A percentile compares a stretch with the other conserved stretches of the same genome.
These are phyloP conservation scores for Calosoma granatense DNA, from an alignment of 1,140 invertebrate genomes.

Conservation along the genomic window DNA sequence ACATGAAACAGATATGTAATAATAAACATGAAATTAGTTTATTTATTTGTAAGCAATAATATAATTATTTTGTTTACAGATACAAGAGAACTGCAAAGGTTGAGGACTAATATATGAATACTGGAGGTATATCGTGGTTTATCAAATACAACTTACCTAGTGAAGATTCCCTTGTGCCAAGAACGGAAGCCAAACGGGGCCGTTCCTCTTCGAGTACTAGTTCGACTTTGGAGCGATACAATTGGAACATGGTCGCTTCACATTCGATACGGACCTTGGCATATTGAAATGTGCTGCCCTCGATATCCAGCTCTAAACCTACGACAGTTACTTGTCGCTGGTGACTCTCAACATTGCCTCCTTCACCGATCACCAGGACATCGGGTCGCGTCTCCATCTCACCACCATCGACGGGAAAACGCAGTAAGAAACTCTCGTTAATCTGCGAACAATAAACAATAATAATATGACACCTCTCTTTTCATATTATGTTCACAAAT, in stretches of 20 bases:
- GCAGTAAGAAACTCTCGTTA: conserved; percentile 13
- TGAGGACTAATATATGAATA: too few species aligned
- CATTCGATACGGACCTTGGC: conserved; percentile 50
- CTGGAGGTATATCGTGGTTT: too few species aligned
- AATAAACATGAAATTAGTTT: too few species aligned
- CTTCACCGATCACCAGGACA: conserved; percentile 10
- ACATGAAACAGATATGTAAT: too few species aligned
- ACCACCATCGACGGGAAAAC: conserved; percentile 7
- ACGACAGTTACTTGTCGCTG: conserved; percentile 29
- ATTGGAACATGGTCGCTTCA: conserved; percentile 48
- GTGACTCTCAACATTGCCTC: background rate
- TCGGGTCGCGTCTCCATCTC: background rate
- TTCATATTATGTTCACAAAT: too few species aligned
- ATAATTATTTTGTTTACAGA: too few species aligned
- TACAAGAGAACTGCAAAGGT: too few species aligned
- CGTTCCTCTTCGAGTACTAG: conserved; percentile 50
- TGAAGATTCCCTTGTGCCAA: conserved; percentile 45
- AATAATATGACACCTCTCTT: too few species aligned
- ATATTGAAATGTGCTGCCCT: conserved; percentile 45
- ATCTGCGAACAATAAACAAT: conserved; percentile 15
- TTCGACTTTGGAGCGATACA: conserved; percentile 43
- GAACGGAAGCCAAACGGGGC: conserved; percentile 52
- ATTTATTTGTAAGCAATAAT: too few species aligned
- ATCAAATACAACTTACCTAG: too few species aligned
- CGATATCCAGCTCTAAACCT: conserved; percentile 36